Conservation (phyloP, 2,113 vertebrate species). For the Rhineura floridana region DNA sequence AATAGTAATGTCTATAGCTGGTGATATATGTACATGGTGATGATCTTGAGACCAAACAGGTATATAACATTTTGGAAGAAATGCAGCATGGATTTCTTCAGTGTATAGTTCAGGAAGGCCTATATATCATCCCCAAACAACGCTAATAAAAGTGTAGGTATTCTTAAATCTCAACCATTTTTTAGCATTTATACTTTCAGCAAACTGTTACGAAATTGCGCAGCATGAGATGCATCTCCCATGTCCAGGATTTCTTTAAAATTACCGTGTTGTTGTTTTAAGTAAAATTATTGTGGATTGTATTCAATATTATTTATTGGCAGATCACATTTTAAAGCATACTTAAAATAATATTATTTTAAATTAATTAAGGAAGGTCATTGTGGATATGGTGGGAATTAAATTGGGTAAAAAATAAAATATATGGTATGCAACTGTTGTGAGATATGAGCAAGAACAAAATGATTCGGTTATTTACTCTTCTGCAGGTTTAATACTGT, state of each 20-base stretch:
- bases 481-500: constrained; percentile 34
- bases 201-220: background rate
- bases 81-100: constrained; percentile 48
- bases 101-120: constrained; percentile 48
- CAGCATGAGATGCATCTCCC: background rate
- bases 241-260: constrained; percentile 27
- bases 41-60: constrained; percentile 33
- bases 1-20: constrained; percentile 50
- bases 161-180: background rate
- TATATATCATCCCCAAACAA: constrained; percentile 21
- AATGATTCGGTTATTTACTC: constrained; percentile 20
- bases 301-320: background rate
- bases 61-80: constrained; percentile 30
- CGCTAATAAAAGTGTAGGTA: constrained; percentile 22
- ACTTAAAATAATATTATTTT: constrained; percentile 23
- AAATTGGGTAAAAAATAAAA: constrained; percentile 5
- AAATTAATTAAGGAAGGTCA: constrained; percentile 32
- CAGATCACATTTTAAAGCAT: background rate
- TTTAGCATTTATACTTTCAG: background rate
- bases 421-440: constrained; percentile 30
- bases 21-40: constrained; percentile 34
- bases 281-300: background rate
- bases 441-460: constrained; percentile 41
- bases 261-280: constrained; percentile 31
- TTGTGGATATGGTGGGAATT: constrained; percentile 17